Base-by-base conservation (phyloP, 1,140 invertebrate species). In the Pentalonia nigronervosa region DNA sequence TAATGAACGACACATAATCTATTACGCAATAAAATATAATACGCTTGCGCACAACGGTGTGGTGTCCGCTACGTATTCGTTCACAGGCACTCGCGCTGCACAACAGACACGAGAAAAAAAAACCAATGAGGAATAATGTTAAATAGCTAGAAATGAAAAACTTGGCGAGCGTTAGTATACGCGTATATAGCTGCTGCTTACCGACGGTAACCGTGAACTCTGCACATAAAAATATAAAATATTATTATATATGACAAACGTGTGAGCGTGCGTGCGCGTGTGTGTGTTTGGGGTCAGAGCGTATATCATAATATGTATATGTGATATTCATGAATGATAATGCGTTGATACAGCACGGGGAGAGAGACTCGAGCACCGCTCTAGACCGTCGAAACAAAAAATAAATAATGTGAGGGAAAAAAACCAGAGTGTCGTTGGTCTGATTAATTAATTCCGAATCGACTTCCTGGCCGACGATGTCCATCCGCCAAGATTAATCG, bases 401-500 rank as follows among this genome's bases (percentile, higher is more conserved):
- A 83, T 50, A 83, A 90, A 83, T 91, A 76, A 83, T 23, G 41
- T 6, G 11, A 30, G 21, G 14, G 60, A 25, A 9, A 36, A 36
- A 53, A 53, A 36, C 83, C 67, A n/a, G 67, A 48, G 67, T 92
- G 91, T 92, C 91, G 91, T 92, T 53, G 91, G 67, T 83, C 91
- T 53, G 91, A 92, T 92, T 92, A 92, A 92, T 92, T 92, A 92
- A 92, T 92, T 92, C 91, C 45, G 45, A 92, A 92, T 92, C 91
- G 91, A 92, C 91, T 92, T 92, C 91, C 91, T 92, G 91, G 91
- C 91, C 67, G 91, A 92, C 91, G 91, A 50, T 83, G 91, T 84
- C 91, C 91, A 81, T 92, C 91, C 91, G 91, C 67, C 91, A 92
- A 92, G 91, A 92, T 92, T 84, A 92, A 92, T 92, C 91, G 91